Evolutionary conservation across 1,140 invertebrate genomes (phyloP).

Genomic region (Drosophila pachea): DNA sequence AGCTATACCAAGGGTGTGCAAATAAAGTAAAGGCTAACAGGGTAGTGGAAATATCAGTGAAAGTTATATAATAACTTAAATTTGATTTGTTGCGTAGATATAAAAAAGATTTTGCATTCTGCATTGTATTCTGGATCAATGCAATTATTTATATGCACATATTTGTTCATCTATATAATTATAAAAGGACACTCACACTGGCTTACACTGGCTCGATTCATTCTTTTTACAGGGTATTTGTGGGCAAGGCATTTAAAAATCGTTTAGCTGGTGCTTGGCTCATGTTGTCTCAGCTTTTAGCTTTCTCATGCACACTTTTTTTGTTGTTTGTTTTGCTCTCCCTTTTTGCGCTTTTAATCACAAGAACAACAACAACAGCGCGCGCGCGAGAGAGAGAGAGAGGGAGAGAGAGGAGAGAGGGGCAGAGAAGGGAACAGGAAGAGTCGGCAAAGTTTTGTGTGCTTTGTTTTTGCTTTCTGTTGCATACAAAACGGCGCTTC

Average conservation of each 20-base stretch:
- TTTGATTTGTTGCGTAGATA: no score
- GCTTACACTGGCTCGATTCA: no score
- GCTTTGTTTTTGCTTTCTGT: slow-evolving; percentile 50
- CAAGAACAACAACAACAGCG: slow-evolving; percentile 30
- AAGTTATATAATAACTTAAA: no score
- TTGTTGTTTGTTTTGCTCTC: slow-evolving; percentile 13
- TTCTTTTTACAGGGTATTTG: background rate
- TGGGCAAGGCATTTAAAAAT: slow-evolving; percentile 9
- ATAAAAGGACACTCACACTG: no score
- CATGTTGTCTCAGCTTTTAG: slow-evolving; percentile 63
- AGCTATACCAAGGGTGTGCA: background rate
- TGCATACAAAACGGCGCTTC: slow-evolving; percentile 54
- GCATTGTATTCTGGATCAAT: no score
- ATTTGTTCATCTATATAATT: no score
- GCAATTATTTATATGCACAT: no score
- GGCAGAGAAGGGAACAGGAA: background rate
- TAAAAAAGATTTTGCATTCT: no score
- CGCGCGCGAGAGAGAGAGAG: no score
- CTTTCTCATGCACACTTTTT: slow-evolving; percentile 46
- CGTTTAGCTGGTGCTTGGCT: slow-evolving; percentile 5
- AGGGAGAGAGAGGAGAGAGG: no score
- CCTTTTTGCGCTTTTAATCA: slow-evolving; percentile 31
- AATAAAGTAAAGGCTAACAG: background rate
- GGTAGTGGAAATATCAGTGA: no score
- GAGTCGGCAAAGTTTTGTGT: slow-evolving; percentile 48